A percentile compares a stretch with the other conserved stretches of the same genome.
These are phyloP conservation scores for Danionella cerebrum DNA, from an alignment of 2,113 vertebrate species.

Conservation along the genomic window DNA sequence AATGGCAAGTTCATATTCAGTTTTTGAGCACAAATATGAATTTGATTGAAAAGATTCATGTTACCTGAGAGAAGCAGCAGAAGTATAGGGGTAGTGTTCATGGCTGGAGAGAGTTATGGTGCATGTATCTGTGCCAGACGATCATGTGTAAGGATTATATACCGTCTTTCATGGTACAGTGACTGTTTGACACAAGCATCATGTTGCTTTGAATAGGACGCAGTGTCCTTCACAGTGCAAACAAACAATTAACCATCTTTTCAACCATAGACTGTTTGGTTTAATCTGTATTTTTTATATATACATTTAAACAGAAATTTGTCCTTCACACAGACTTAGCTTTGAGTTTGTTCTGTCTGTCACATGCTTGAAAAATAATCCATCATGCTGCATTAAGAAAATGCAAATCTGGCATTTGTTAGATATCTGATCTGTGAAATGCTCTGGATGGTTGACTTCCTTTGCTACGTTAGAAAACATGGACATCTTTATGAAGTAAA, in stretches of 20 bases:
- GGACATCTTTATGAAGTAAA: too few species aligned
- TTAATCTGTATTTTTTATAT: too few species aligned
- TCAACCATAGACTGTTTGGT: too few species aligned
- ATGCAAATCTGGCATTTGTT: background rate
- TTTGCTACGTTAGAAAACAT: too few species aligned
- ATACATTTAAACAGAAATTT: background rate
- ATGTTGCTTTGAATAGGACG: background rate
- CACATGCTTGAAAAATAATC: background rate
- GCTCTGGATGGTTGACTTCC: too few species aligned
- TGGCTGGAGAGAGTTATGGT: background rate
- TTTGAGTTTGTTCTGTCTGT: background rate
- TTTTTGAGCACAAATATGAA: too few species aligned
- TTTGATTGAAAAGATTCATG: background rate
- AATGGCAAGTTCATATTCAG: too few species aligned
- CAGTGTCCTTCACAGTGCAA: conserved; percentile 1
- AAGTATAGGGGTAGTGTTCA: background rate
- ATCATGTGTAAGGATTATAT: background rate
- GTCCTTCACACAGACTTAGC: too few species aligned
- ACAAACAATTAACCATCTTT: background rate
- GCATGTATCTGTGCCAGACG: background rate
- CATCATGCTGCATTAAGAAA: background rate
- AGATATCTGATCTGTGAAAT: background rate
- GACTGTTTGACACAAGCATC: background rate
- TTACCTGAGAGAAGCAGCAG: background rate
- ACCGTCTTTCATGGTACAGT: background rate